Conservation (phyloP, 2,888 invertebrate species). For the Esperia sulphurella region DNA sequence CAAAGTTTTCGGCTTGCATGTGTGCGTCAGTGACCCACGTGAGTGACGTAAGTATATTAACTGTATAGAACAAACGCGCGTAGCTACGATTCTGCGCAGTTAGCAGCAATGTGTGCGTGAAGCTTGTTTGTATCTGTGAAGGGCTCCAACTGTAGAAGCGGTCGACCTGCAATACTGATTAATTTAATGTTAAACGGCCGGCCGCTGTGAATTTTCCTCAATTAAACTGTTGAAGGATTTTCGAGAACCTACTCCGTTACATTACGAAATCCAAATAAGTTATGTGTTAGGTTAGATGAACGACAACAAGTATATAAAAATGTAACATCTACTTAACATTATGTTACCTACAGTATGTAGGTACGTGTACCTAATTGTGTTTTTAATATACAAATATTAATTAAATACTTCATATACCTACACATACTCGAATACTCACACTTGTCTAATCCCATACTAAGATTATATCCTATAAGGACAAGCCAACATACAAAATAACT, state of each 20-base stretch:
- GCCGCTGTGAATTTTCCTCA: constrained; percentile 57
- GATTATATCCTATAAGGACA: too few relatives aligned
- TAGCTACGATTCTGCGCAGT: constrained; percentile 31
- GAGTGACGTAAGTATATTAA: background rate
- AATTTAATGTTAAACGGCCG: constrained; percentile 61
- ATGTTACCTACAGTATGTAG: too few relatives aligned
- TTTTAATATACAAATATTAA: too few relatives aligned
- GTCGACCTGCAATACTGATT: constrained; percentile 63
- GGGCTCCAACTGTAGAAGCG: constrained; percentile 55
- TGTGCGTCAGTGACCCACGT: constrained; percentile 29
- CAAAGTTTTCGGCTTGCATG: constrained; percentile 55
- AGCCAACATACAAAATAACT: too few relatives aligned
- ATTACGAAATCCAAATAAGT: background rate
- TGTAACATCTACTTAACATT: too few relatives aligned
- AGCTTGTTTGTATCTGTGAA: constrained; percentile 46
- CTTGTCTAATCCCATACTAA: too few relatives aligned
- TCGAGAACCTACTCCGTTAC: constrained; percentile 1
- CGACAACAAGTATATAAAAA: too few relatives aligned
- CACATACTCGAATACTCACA: too few relatives aligned
- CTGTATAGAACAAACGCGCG: background rate
- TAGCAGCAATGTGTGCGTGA: constrained; percentile 22
- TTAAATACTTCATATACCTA: too few relatives aligned
- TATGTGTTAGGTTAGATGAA: too few relatives aligned
- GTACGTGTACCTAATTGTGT: too few relatives aligned
- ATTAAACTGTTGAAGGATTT: constrained; percentile 48